Conservation (phyloP, 2,888 invertebrate genomes). For the Drepana falcataria region DNA sequence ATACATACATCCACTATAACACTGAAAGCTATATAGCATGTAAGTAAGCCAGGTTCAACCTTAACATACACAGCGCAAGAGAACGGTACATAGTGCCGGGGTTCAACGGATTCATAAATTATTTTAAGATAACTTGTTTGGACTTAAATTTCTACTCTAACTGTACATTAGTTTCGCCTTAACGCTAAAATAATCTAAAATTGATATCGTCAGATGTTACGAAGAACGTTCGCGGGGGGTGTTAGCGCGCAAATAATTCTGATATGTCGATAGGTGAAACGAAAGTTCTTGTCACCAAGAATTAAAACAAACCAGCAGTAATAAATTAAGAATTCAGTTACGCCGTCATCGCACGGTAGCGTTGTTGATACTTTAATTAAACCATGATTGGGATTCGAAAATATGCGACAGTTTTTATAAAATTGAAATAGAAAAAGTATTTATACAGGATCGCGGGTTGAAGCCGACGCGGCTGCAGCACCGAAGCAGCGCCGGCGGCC, state of each 20-base stretch:
- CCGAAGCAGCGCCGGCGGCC: constrained; percentile 53
- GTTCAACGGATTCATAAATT: constrained; percentile 69
- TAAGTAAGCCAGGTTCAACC: constrained; percentile 64
- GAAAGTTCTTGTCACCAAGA: constrained; percentile 57
- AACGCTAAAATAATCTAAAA: constrained; percentile 79
- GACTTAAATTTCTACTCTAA: constrained; percentile 79
- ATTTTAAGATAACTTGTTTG: constrained; percentile 71
- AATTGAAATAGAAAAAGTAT: constrained; percentile 50
- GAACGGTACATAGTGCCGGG: constrained; percentile 69
- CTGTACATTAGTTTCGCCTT: constrained; percentile 81
- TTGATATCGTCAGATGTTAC: constrained; percentile 71
- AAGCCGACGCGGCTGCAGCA: constrained; percentile 59
- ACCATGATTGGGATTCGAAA: constrained; percentile 58
- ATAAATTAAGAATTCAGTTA: constrained; percentile 54
- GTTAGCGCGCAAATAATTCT: constrained; percentile 62
- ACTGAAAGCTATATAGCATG: constrained; percentile 66
- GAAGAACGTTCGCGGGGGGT: constrained; percentile 49
- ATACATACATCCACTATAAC: constrained; percentile 63
- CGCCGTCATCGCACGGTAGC: constrained; percentile 69
- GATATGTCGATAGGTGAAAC: constrained; percentile 64
- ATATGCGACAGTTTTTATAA: constrained; percentile 43
- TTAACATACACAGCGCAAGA: constrained; percentile 53
- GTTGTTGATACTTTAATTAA: constrained; percentile 21
- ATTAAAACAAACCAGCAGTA: constrained; percentile 46
- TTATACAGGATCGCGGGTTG: constrained; percentile 53